phyloP scores from a whole-genome alignment of 2,888 invertebrate species.

The Priocnemis perturbator region DNA sequence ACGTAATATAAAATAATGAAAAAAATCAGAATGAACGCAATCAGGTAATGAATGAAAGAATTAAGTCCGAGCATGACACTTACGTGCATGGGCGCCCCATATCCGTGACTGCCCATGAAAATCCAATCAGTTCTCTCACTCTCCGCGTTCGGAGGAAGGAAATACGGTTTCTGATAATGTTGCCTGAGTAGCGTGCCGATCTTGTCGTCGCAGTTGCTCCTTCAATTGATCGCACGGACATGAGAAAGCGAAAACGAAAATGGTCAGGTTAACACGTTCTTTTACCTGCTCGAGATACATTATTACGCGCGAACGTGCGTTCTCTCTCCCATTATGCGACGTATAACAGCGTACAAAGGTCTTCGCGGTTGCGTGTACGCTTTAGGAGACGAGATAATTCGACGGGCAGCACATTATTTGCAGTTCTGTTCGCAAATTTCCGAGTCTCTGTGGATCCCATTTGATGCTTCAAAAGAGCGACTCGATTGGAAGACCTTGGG shows the following conservation, averaged over 20 bases:
- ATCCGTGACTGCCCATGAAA: conserved; percentile 96
- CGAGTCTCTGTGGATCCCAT: too few species aligned
- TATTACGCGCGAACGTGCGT: background rate
- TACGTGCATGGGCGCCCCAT: conserved; percentile 97
- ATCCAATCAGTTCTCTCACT: conserved; percentile 96
- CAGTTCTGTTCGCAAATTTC: too few species aligned
- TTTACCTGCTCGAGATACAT: background rate
- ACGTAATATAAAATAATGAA: too few species aligned
- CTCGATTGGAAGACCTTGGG: too few species aligned
- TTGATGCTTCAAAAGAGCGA: too few species aligned
- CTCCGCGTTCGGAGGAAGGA: conserved; percentile 90
- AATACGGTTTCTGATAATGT: conserved; percentile 91
- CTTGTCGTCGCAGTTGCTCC: conserved; percentile 95
- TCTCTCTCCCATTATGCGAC: too few species aligned
- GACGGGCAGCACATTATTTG: too few species aligned
- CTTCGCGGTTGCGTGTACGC: too few species aligned
- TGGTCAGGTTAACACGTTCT: background rate
- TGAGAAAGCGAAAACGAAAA: background rate
- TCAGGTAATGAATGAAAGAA: conserved; percentile 34
- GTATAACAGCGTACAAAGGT: too few species aligned
- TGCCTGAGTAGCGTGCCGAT: conserved; percentile 86
- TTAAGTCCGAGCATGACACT: conserved; percentile 65
- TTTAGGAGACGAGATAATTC: too few species aligned
- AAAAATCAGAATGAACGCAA: too few species aligned
- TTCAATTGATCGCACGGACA: conserved; percentile 57